Conservation (phyloP, 37 sponge, comb jelly and placozoan species). For the Halisarca cf. caerulea region DNA sequence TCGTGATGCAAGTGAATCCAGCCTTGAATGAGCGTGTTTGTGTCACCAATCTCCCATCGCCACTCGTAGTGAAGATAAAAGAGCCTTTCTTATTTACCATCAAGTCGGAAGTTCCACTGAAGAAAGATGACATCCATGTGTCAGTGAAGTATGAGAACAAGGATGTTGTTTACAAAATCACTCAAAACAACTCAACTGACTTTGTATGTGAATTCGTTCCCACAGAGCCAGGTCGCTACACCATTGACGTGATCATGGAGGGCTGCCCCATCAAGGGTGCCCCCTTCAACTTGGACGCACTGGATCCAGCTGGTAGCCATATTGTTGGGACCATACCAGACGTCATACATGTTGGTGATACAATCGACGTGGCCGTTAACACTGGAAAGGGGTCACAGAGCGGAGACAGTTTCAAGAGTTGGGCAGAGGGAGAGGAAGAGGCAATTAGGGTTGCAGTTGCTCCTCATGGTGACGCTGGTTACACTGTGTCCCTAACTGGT, state of each 20-base stretch:
- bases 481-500: constrained; percentile 33
- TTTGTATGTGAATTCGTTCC: constrained; percentile 25
- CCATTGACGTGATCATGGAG: constrained; percentile 19
- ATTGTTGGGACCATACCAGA: constrained; percentile 52
- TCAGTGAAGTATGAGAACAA: background rate
- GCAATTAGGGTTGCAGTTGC: background rate
- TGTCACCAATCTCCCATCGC: background rate
- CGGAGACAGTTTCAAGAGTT: background rate
- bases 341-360: constrained; percentile 45
- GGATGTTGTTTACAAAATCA: background rate
- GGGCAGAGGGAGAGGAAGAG: background rate
- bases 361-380: background rate
- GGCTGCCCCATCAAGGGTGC: constrained; percentile 44
- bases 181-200: background rate
- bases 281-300: constrained; percentile 64
- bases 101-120: constrained; percentile 18
- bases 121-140: background rate
- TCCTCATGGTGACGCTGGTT: constrained; percentile 22
- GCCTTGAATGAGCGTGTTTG: background rate
- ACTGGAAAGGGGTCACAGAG: background rate
- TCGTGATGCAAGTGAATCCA: background rate
- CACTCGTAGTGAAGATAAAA: background rate
- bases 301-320: constrained; percentile 66
- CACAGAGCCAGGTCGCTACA: constrained; percentile 16
- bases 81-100: constrained; percentile 34